Evolutionary conservation across 2,888 invertebrate species (phyloP), one percentile per base, ranked within the genome.

Genomic region (Micoletzkya japonica): DNA sequence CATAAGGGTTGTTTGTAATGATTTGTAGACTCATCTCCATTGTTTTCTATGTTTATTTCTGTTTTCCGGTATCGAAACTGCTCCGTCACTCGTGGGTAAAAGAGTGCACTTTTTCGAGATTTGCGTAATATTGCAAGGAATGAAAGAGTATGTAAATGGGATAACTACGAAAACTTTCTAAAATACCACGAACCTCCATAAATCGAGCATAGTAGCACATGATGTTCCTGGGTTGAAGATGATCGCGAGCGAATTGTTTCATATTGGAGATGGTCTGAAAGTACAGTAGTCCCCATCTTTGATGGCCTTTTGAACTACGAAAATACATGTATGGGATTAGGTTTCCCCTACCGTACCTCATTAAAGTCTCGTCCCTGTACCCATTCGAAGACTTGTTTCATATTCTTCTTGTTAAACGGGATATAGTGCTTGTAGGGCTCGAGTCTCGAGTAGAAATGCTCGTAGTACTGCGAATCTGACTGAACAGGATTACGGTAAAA

Each of bases 401-500:
- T 39, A 24, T 73, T 60, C 86, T 95, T 91, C 58, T 89, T 87
- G 81, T 91, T 90, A 49, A 95, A 88, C 7, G 94, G 92, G 69
- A 96, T 88, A 86, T 91, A 97, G 87, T 97, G 95, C 79, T 90
- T 88, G 87, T 90, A 90, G 0, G 93, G 91, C 70, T 88, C 85
- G 17, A 95, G 87, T 77, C 91, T 89, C 50, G 89, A 87, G 85
- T 97, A 97, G 87, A 95, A 97, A 88, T 93, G 92, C 88, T 97
- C 96, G 86, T 94, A 93, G 87, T 93, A 96, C n/a, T 90, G 90
- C 0, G 96, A 96, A 34, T 92, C 90, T 87, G 95, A 95, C 87
- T 69, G 60, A 26, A 57, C 10, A 20, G 20, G 26, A 17, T 28
- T 20, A n/a, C 44, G 44, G 17, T 30, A 26, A 28, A n/a, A 54